phyloP scores from a whole-genome alignment of 2,113 vertebrate genomes.

The Alexandromys fortis region DNA sequence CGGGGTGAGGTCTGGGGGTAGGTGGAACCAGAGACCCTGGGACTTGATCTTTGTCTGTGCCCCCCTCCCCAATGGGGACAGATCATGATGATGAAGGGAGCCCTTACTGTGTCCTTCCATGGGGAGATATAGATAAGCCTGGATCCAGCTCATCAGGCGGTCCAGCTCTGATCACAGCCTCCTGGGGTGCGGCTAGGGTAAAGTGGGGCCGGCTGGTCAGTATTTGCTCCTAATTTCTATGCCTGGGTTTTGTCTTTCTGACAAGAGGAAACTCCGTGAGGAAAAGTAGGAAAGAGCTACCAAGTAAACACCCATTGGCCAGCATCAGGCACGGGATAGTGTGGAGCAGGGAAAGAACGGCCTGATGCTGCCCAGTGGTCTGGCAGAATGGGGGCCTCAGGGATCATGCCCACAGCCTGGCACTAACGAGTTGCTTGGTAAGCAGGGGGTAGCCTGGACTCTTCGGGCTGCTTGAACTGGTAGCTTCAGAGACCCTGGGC shows the following conservation, averaged over 20 bases:
- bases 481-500: background rate
- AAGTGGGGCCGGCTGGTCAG: conserved; percentile 19
- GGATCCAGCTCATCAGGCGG: background rate
- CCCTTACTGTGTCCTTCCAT: background rate
- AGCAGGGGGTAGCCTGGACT: background rate
- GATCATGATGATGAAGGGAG: background rate
- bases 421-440: background rate
- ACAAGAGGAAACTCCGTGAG: conserved; percentile 30
- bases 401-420: background rate
- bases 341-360: background rate
- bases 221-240: conserved; percentile 31
- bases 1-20: background rate
- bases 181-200: background rate
- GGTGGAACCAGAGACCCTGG: background rate
- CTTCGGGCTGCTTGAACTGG: background rate
- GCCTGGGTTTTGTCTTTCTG: conserved; percentile 22
- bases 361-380: background rate
- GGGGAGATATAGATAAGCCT: background rate
- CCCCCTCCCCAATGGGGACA: background rate
- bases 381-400: background rate
- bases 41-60: background rate
- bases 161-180: background rate
- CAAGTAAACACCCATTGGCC: background rate
- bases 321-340: background rate
- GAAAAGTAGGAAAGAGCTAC: background rate